Evolutionary conservation across 1,140 invertebrate genomes (phyloP).

Genomic region (Homalodisca vitripennis): DNA sequence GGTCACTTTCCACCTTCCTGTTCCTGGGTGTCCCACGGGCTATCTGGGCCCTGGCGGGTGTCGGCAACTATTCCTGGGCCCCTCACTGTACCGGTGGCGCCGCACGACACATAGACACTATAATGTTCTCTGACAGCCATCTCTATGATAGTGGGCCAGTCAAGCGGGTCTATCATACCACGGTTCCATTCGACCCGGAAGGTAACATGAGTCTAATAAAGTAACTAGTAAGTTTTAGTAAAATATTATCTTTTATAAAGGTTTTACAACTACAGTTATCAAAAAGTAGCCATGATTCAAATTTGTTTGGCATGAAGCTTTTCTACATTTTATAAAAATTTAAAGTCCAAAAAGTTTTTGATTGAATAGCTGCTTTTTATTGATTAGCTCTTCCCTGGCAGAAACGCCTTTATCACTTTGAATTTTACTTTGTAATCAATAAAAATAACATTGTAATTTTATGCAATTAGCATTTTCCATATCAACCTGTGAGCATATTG

Average conservation of each 20-base stretch:
- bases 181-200: constrained; percentile 81
- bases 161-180: constrained; percentile 69
- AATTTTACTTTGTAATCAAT: no score
- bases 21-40: constrained; percentile 78
- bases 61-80: constrained; percentile 60
- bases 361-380: not conserved
- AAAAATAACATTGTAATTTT: no score
- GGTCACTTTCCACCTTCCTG: constrained; percentile 68
- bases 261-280: not conserved
- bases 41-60: constrained; percentile 90
- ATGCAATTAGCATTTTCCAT: no score
- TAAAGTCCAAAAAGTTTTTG: not conserved
- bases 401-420: no score
- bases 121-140: constrained; percentile 65
- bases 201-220: constrained; percentile 53
- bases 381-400: not conserved
- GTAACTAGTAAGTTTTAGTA: not conserved
- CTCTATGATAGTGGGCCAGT: no score
- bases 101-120: constrained; percentile 66
- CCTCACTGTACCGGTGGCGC: constrained; percentile 84
- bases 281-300: not conserved
- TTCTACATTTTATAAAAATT: not conserved
- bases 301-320: not conserved
- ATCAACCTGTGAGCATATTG: no score
- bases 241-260: constrained; percentile 22